Percentiles rank a stretch among this genome's conserved stretches.
These are phyloP conservation scores for Seira sanloemensis DNA, from an alignment of 2,888 invertebrate species.

Conservation along the genomic window DNA sequence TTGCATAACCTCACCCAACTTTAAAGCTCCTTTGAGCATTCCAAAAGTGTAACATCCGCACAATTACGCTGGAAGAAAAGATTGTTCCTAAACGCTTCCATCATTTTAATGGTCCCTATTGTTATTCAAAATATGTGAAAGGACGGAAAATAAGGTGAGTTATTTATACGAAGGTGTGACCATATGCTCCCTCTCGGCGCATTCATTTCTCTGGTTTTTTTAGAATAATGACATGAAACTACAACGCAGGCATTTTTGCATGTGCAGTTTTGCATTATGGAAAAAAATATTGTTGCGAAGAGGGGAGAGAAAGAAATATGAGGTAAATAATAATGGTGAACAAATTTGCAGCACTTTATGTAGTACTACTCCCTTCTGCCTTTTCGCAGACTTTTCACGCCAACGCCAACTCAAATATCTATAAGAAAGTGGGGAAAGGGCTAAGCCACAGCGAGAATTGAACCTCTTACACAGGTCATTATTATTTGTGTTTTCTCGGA, in stretches of 20 bases:
- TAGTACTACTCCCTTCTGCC: neutral
- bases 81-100: neutral
- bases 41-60: neutral
- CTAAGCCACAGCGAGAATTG: neutral
- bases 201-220: neutral
- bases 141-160: neutral
- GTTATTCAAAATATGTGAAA: constrained; percentile 22
- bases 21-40: too few relatives aligned
- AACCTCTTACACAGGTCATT: neutral
- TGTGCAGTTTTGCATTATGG: neutral
- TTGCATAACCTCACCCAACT: too few relatives aligned
- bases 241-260: too few relatives aligned
- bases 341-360: neutral
- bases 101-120: constrained; percentile 36
- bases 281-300: neutral
- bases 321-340: neutral
- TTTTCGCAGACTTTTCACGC: constrained; percentile 1
- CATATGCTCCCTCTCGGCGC: neutral
- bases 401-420: constrained; percentile 21
- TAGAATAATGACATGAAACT: constrained; percentile 32
- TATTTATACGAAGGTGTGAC: constrained; percentile 33
- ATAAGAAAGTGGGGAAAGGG: constrained; percentile 7
- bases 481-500: neutral
- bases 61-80: neutral
- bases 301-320: neutral